Percentiles rank a stretch among this genome's conserved stretches.
Conservation (phyloP, 2,113 vertebrate species). For the Crotalus viridis region DNA sequence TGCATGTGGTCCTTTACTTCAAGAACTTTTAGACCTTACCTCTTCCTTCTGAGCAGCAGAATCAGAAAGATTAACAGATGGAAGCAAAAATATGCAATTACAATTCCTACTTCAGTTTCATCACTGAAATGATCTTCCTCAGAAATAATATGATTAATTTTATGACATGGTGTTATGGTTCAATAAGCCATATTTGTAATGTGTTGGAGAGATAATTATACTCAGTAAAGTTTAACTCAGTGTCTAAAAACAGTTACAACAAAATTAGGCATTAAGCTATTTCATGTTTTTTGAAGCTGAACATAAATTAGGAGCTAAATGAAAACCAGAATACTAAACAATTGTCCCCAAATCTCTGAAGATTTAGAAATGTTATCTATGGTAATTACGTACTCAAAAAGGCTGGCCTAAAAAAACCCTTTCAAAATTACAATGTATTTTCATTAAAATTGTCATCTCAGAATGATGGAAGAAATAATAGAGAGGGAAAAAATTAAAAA, state of each 20-base stretch:
- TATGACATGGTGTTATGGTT: not conserved
- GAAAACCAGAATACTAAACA: not conserved
- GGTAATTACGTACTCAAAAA: not conserved
- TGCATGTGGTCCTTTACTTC: not conserved
- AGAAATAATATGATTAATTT: not conserved
- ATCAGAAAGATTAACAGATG: not conserved
- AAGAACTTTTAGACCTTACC: not conserved
- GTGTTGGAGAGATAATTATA: not conserved
- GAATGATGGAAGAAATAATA: not conserved
- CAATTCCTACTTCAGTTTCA: not conserved
- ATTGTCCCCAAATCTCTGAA: not conserved
- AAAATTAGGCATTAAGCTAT: not conserved
- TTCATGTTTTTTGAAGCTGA: not conserved
- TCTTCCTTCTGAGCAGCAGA: not conserved
- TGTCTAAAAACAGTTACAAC: not conserved
- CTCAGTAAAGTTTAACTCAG: not conserved
- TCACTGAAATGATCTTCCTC: not conserved
- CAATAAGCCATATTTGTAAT: not conserved
- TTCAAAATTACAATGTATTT: not conserved
- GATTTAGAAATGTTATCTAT: not conserved
- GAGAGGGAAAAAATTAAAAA: conserved; percentile 13
- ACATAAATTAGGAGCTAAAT: not conserved
- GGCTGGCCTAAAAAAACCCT: not conserved
- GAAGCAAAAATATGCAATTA: not conserved
- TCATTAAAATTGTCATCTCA: not conserved